These are phyloP conservation scores for Coregonus clupeaformis DNA, from an alignment of 2,113 vertebrate genomes.

Conservation along the genomic window DNA sequence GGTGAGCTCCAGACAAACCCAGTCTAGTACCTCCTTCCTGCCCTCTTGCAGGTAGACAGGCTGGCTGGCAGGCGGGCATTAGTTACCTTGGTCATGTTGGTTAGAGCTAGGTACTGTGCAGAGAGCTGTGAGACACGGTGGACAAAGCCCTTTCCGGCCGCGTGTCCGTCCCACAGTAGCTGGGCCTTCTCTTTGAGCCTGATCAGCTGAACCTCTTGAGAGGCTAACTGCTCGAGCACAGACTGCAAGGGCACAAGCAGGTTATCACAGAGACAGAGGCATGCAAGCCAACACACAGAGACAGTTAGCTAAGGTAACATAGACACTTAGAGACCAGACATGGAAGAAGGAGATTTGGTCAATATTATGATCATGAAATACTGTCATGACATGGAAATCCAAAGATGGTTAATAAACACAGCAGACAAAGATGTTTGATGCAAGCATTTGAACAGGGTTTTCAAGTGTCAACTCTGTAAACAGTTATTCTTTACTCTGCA, in stretches of 20 bases:
- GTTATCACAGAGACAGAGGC: conserved; percentile 74
- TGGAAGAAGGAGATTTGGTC: conserved; percentile 18
- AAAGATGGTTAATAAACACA: conserved; percentile 14
- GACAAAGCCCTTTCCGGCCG: conserved; percentile 93
- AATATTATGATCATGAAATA: conserved; percentile 18
- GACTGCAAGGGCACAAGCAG: conserved; percentile 94
- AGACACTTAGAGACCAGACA: neutral
- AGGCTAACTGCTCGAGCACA: conserved; percentile 96
- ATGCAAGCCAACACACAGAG: conserved; percentile 58
- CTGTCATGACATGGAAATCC: conserved; percentile 20
- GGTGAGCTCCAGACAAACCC: conserved; percentile 4
- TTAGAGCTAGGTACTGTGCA: conserved; percentile 93
- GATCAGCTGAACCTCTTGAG: conserved; percentile 88
- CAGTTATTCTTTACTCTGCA: neutral
- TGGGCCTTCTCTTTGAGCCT: conserved; percentile 95
- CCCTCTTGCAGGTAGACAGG: conserved; percentile 66
- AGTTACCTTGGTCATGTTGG: conserved; percentile 91
- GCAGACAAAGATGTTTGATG: conserved; percentile 7
- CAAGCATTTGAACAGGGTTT: conserved; percentile 6
- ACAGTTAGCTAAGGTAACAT: conserved; percentile 25
- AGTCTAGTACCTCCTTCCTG: conserved; percentile 73
- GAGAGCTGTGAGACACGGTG: conserved; percentile 96
- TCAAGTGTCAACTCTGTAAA: neutral
- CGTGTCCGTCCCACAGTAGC: conserved; percentile 92
- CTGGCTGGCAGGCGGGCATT: conserved; percentile 25